Percentiles rank a stretch among this genome's conserved stretches.
Conservation (phyloP, 2,113 vertebrate species). For the Leucopsar rothschildi region DNA sequence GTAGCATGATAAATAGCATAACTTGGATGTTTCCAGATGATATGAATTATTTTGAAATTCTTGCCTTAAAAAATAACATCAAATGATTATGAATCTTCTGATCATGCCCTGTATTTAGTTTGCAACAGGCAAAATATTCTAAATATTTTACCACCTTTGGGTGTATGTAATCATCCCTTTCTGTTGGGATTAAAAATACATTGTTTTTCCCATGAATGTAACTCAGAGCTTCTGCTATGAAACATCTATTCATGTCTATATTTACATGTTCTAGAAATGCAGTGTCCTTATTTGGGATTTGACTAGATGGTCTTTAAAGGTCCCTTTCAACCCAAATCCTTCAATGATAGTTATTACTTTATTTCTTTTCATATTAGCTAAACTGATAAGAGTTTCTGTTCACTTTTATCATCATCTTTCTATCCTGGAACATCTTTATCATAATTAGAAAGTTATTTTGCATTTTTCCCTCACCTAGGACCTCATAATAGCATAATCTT, state of each 20-base stretch:
- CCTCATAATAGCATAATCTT: neutral
- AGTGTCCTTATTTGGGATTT: neutral
- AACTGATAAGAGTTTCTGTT: neutral
- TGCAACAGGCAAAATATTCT: neutral
- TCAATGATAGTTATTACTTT: neutral
- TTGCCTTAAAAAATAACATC: neutral
- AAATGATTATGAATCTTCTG: neutral
- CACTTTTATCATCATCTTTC: neutral
- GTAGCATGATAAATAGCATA: neutral
- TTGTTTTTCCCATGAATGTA: neutral
- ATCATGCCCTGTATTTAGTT: neutral
- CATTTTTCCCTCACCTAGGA: neutral
- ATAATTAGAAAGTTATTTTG: neutral
- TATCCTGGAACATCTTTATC: neutral
- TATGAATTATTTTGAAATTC: neutral
- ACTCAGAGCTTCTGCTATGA: neutral
- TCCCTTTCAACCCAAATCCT: neutral
- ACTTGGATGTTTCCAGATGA: neutral
- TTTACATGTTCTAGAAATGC: neutral
- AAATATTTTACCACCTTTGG: neutral
- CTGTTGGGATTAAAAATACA: neutral
- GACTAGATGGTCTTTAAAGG: neutral
- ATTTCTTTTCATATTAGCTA: neutral
- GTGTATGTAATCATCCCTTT: neutral
- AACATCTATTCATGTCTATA: neutral